Evolutionary conservation across 2,797 vertebrate genomes (phyloP).

Genomic region (Pseudochirops cupreus): DNA sequence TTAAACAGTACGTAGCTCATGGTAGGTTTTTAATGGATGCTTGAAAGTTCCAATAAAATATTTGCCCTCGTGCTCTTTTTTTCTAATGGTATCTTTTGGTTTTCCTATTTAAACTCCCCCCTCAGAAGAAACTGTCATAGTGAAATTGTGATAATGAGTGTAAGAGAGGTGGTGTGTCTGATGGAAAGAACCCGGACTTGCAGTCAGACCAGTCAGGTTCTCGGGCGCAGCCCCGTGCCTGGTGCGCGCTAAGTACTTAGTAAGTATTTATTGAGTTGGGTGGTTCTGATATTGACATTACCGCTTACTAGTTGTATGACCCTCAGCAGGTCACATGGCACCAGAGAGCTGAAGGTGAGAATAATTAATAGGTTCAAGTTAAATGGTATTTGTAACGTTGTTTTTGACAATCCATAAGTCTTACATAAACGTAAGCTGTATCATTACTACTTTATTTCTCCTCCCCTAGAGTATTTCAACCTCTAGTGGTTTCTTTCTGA

Average conservation of each 20-base stretch:
- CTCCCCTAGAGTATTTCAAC: not conserved
- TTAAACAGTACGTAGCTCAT: not conserved
- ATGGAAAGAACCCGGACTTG: not conserved
- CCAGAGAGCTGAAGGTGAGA: not conserved
- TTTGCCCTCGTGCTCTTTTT: not conserved
- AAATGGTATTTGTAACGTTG: not conserved
- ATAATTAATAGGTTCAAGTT: not conserved
- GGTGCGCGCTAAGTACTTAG: not conserved
- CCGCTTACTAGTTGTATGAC: not conserved
- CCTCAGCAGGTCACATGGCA: not conserved
- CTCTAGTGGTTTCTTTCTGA: not conserved
- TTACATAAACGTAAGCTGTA: not conserved
- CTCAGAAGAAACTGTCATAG: not conserved
- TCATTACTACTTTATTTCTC: not conserved
- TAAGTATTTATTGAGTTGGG: not conserved
- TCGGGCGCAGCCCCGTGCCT: not conserved
- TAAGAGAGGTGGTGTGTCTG: not conserved
- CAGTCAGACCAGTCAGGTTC: not conserved
- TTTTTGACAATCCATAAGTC: not conserved
- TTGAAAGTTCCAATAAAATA: not conserved
- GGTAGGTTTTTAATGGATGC: not conserved
- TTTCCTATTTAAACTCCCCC: not conserved
- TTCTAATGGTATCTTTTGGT: not conserved
- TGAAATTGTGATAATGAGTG: not conserved
- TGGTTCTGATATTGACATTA: not conserved